These are phyloP conservation scores for Athrips mouffetella DNA, from an alignment of 2,888 invertebrate species.

Conservation along the genomic window DNA sequence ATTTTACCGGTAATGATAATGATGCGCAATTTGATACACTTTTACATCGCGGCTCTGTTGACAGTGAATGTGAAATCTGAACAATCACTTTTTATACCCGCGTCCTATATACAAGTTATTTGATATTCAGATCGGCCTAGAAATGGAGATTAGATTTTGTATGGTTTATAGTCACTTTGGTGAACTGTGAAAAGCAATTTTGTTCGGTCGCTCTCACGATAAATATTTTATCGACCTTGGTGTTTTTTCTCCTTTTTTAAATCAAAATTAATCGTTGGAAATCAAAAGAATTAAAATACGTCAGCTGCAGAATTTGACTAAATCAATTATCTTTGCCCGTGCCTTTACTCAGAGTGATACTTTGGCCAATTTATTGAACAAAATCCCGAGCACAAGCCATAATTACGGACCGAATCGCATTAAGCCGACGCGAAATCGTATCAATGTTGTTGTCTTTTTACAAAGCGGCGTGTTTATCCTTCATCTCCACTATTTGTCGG, in stretches of 20 bases:
- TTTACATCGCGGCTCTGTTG: conserved; percentile 47
- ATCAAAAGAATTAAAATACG: too few relatives aligned
- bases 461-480: conserved; percentile 53
- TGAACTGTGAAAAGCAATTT: conserved; percentile 4
- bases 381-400: not conserved
- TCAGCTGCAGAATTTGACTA: too few relatives aligned
- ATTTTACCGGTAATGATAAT: conserved; percentile 29
- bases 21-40: conserved; percentile 59
- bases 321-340: too few relatives aligned
- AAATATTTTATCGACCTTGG: not conserved
- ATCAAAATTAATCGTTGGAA: too few relatives aligned
- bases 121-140: conserved; percentile 13
- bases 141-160: conserved; percentile 9
- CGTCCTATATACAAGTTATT: conserved; percentile 8
- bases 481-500: conserved; percentile 72
- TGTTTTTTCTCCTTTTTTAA: not conserved
- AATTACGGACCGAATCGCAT: conserved; percentile 23
- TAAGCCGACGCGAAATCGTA: conserved; percentile 38
- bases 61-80: conserved; percentile 38
- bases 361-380: not conserved
- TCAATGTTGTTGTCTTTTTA: conserved; percentile 42
- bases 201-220: not conserved
- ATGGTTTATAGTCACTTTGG: conserved; percentile 1
- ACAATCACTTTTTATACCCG: conserved; percentile 14
- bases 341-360: too few relatives aligned